Evolutionary conservation across 2,113 vertebrate genomes (phyloP).

Genomic region (Calyptommatus sinebrachiatus): DNA sequence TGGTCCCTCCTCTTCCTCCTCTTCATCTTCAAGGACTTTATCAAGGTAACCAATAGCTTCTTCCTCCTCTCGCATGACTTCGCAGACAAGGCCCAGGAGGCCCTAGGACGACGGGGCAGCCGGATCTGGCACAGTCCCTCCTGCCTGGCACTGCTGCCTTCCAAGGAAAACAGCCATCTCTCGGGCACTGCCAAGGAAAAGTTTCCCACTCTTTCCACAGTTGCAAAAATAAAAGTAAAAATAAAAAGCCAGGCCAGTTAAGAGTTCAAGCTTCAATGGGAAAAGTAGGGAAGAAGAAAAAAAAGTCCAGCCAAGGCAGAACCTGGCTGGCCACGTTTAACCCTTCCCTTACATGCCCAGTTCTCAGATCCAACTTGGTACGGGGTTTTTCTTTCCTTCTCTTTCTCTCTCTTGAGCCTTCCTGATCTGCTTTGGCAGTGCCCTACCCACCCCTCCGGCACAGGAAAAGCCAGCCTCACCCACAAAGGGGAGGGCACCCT

Average conservation of each 20-base stretch:
- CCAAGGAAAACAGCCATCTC: constrained; percentile 44
- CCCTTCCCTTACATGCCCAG: background rate
- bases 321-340: background rate
- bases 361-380: background rate
- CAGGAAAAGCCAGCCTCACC: constrained; percentile 71
- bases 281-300: background rate
- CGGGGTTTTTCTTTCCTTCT: too few species aligned
- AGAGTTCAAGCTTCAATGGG: background rate
- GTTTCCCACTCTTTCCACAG: constrained; percentile 20
- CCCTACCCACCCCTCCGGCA: constrained; percentile 55
- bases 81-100: constrained; percentile 21
- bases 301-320: background rate
- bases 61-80: constrained; percentile 83
- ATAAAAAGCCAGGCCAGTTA: background rate
- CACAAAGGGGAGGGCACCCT: constrained; percentile 51
- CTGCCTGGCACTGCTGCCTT: constrained; percentile 13
- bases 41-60: constrained; percentile 89
- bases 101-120: constrained; percentile 26
- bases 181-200: constrained; percentile 23
- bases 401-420: background rate
- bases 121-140: constrained; percentile 35
- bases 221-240: background rate
- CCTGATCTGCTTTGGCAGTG: constrained; percentile 3
- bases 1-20: constrained; percentile 67
- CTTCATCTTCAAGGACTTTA: constrained; percentile 91